Evolutionary conservation across 2,888 invertebrate genomes (phyloP), one percentile per base, ranked within the genome.

Genomic region (Cheilosia variabilis): DNA sequence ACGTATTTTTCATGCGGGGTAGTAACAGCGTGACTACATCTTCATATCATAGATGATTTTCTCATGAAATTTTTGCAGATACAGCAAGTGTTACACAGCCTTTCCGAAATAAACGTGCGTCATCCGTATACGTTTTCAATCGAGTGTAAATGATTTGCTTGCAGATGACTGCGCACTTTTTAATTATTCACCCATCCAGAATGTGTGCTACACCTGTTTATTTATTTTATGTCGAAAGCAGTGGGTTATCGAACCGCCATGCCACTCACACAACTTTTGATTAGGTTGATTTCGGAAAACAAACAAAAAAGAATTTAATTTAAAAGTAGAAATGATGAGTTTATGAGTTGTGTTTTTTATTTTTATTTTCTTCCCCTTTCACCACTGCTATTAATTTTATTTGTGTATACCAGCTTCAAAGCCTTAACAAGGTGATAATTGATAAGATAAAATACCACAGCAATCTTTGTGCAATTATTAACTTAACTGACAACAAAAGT

Each of bases 121-220:
- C 68, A 76, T 52, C 7, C 24, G 10, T 37, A 24, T 57, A 65
- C 37, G 43, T 53, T 68, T 68, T 37, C 43, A 68, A 68, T 60
- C 66, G 53, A 34, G 31, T 68, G 76, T 58, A 60, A 41, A 52
- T 45, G 66, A 69, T 77, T 45, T 47, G 62, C 22, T 77, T 53
- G n/a, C 77, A 62, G 45, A 69, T 69, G 77, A 77, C 34, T 77
- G 77, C 19, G 24, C 69, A 45, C 69, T 69, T 69, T 77, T 62
- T 55, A 55, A 34, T 24, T 68, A 77, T 43, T 52, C 43, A 72
- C 50, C 22, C 71, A 55, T 47, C 47, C 62, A 63, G 55, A 78
- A 69, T 57, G 10, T 50, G 57, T 31, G 50, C 22, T 62, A 24
- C 68, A 60, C 52, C 52, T 52, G 66, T 27, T 34, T 65, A 5